Conservation (phyloP, 1,140 invertebrate genomes). For the Heliconius himera region DNA sequence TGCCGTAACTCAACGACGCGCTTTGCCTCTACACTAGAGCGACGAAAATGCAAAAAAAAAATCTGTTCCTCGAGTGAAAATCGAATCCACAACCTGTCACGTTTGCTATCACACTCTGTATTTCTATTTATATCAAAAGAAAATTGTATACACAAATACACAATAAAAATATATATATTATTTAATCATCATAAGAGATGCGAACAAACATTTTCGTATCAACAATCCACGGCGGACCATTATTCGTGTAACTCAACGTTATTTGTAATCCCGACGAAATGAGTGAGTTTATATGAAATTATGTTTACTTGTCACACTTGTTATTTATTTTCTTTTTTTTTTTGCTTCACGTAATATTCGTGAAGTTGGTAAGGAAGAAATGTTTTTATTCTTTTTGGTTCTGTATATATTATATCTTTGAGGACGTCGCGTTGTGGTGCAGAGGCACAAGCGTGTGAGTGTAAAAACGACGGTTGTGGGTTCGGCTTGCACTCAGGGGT, state of each 20-base stretch:
- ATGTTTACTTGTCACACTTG: conserved; percentile 63
- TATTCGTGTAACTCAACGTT: conserved; percentile 64
- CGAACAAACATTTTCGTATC: conserved; percentile 6
- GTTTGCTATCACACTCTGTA: too few relatives aligned
- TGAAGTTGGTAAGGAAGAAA: not conserved
- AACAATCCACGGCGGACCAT: conserved; percentile 36
- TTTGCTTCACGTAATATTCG: conserved; percentile 29
- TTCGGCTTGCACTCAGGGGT: too few relatives aligned
- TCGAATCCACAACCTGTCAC: too few relatives aligned
- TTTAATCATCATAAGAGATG: conserved; percentile 16
- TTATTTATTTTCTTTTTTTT: conserved; percentile 49
- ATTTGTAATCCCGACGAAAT: conserved; percentile 66
- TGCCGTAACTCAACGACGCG: too few relatives aligned
- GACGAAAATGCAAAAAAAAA: too few relatives aligned
- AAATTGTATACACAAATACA: not conserved
- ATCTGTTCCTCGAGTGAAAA: too few relatives aligned
- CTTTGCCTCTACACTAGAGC: too few relatives aligned
- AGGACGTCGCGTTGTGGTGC: too few relatives aligned
- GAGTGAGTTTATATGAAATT: conserved; percentile 73
- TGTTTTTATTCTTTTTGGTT: not conserved
- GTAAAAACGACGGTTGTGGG: too few relatives aligned
- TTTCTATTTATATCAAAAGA: not conserved
- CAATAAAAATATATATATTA: not conserved
- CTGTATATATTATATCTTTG: not conserved
- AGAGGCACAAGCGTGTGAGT: too few relatives aligned